A percentile compares a stretch with the other conserved stretches of the same genome.
Conservation (phyloP, 2,797 vertebrate species). For the Iguana delicatissima region DNA sequence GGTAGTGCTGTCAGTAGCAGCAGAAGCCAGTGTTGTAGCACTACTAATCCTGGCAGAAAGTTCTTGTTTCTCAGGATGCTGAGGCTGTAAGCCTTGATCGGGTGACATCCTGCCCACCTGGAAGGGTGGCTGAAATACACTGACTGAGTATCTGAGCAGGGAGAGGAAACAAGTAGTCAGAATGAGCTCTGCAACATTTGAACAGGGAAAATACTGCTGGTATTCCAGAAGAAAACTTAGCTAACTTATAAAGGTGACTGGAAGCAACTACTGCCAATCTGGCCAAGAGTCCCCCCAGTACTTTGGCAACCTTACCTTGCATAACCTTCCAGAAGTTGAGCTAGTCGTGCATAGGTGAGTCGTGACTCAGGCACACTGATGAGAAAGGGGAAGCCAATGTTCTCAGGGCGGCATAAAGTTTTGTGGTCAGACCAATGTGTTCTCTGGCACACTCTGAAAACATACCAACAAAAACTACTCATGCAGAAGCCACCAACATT, state of each 20-base stretch:
- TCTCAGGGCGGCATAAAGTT: constrained; percentile 90
- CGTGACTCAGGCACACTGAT: constrained; percentile 94
- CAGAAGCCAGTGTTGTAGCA: constrained; percentile 19
- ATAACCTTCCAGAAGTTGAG: constrained; percentile 94
- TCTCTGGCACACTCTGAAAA: constrained; percentile 90
- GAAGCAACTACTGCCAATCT: neutral
- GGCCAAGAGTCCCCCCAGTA: neutral
- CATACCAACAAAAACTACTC: neutral
- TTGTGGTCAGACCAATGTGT: constrained; percentile 96
- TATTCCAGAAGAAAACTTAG: neutral
- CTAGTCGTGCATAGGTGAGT: constrained; percentile 90
- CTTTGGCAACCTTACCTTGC: constrained; percentile 85
- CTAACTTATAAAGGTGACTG: neutral
- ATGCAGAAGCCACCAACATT: neutral
- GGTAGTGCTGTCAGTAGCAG: constrained; percentile 38
- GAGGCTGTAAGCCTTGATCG: constrained; percentile 81
- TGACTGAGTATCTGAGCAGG: constrained; percentile 91
- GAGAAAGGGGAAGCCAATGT: constrained; percentile 94
- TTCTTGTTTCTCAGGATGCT: constrained; percentile 74
- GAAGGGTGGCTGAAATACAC: constrained; percentile 97
- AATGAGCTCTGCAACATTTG: neutral
- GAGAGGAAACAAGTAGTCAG: constrained; percentile 27
- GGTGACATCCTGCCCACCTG: constrained; percentile 91
- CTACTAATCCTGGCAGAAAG: constrained; percentile 73
- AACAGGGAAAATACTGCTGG: neutral